These are phyloP conservation scores for Drosophila melanica DNA, from an alignment of 1,140 invertebrate genomes.

Conservation along the genomic window DNA sequence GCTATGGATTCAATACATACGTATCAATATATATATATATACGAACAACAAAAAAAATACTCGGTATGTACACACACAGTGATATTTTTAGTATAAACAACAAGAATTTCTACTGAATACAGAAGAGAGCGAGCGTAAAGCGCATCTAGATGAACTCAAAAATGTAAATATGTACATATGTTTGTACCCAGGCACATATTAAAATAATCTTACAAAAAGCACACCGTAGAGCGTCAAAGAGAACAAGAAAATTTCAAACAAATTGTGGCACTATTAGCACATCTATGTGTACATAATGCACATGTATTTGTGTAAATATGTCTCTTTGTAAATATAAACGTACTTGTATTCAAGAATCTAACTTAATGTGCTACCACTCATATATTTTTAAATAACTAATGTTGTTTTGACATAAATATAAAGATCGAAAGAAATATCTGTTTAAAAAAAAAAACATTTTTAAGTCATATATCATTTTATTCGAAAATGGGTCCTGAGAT, in stretches of 20 bases:
- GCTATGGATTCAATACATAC: slow-evolving; percentile 20
- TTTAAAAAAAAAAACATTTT: too few species aligned
- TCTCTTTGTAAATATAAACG: slow-evolving; percentile 23
- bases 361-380: too few species aligned
- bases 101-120: slow-evolving; percentile 63
- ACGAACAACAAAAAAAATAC: slow-evolving; percentile 23
- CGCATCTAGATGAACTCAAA: slow-evolving; percentile 28
- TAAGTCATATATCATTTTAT: too few species aligned
- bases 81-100: slow-evolving; percentile 84
- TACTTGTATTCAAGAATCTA: neutral
- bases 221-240: slow-evolving; percentile 12
- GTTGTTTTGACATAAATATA: too few species aligned
- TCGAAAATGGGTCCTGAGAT: neutral
- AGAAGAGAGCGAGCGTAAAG: slow-evolving; percentile 32
- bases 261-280: slow-evolving; percentile 40
- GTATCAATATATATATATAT: slow-evolving; percentile 8
- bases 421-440: too few species aligned
- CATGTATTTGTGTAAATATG: slow-evolving; percentile 18
- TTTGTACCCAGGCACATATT: slow-evolving; percentile 20
- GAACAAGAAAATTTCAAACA: slow-evolving; percentile 36
- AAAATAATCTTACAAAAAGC: slow-evolving; percentile 41
- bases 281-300: slow-evolving; percentile 13
- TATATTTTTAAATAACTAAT: too few species aligned
- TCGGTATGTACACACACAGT: slow-evolving; percentile 73
- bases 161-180: slow-evolving; percentile 16